Percentiles rank a stretch among this genome's conserved stretches.
Evolutionary conservation across 2,113 vertebrate genomes (phyloP).

Genomic region (Crocuta crocuta): DNA sequence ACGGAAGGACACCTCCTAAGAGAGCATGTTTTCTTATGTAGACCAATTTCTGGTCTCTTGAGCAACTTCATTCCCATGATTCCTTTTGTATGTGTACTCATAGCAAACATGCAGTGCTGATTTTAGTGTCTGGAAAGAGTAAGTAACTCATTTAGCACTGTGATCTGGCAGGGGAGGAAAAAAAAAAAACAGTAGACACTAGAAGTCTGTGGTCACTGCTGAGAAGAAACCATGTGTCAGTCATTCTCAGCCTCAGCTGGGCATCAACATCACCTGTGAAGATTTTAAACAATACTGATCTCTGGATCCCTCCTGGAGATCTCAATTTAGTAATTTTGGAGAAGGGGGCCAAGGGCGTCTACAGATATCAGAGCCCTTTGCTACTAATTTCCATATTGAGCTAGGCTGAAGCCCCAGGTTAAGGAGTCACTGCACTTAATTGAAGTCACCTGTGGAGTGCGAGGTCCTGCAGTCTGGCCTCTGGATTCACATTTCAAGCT

Average conservation of each 20-base stretch:
- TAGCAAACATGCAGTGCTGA: neutral
- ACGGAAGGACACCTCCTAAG: neutral
- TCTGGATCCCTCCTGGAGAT: neutral
- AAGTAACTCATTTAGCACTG: neutral
- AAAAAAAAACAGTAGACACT: neutral
- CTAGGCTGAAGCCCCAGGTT: neutral
- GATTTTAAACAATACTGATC: neutral
- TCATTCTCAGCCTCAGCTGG: no score
- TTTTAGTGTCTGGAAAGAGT: neutral
- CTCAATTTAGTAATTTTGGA: neutral
- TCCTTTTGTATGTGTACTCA: neutral
- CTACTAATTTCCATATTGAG: neutral
- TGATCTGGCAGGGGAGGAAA: neutral
- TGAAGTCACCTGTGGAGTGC: neutral
- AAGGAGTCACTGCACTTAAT: neutral
- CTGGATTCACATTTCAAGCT: neutral
- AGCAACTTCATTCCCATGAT: neutral
- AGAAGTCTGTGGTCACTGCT: neutral
- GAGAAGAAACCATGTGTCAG: rapidly evolving
- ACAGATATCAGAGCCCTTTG: neutral
- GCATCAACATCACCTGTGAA: neutral
- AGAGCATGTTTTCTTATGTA: neutral
- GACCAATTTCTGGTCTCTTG: neutral
- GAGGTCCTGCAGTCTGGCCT: neutral
- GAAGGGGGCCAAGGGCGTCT: neutral